Conservation (phyloP, 2,888 invertebrate genomes). For the Sminthurides aquaticus region DNA sequence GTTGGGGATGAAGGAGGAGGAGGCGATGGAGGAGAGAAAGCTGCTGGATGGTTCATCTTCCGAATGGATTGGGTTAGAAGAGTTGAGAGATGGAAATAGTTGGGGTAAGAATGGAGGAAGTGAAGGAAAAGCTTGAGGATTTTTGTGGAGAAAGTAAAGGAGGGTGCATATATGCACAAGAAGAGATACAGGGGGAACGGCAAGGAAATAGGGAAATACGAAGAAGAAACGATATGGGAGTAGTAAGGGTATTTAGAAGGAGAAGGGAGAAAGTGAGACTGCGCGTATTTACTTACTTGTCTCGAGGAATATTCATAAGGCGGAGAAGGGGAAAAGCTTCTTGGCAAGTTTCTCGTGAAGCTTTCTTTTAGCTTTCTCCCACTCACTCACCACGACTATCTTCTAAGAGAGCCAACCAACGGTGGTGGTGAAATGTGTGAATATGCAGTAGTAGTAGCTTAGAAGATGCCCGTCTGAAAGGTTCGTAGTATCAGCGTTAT, state of each 20-base stretch:
- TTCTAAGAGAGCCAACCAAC: neutral
- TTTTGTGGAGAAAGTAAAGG: neutral
- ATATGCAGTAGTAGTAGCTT: too few relatives aligned
- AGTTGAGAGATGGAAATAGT: neutral
- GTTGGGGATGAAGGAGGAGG: neutral
- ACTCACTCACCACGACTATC: neutral
- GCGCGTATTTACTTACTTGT: constrained; percentile 22
- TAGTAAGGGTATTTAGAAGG: neutral
- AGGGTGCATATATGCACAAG: neutral
- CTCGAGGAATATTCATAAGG: constrained; percentile 21
- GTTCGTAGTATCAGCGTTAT: too few relatives aligned
- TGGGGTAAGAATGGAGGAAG: neutral
- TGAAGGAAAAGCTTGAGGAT: neutral
- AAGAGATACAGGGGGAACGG: neutral
- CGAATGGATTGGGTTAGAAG: neutral
- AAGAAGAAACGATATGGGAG: neutral
- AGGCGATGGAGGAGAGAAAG: neutral
- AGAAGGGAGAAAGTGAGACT: neutral
- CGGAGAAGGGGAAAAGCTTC: neutral
- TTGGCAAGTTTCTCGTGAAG: neutral
- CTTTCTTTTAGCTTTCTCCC: neutral
- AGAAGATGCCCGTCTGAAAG: too few relatives aligned
- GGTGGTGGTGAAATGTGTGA: neutral
- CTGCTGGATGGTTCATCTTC: too few relatives aligned
- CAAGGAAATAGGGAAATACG: neutral